Evolutionary conservation across 2,113 vertebrate species (phyloP), one percentile per base, ranked within the genome.

Genomic region (Typhlomys cinereus): DNA sequence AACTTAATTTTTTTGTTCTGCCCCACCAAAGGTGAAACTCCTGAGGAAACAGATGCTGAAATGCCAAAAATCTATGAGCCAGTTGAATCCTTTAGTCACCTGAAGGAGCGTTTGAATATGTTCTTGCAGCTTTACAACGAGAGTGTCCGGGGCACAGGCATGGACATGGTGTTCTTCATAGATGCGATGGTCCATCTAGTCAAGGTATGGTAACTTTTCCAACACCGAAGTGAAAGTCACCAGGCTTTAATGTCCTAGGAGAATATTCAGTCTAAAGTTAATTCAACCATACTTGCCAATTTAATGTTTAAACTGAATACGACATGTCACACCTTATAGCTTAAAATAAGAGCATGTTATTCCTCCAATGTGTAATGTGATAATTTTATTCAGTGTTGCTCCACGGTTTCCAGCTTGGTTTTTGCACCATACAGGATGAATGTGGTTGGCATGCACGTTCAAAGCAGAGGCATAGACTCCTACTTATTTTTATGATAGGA

Each of bases 161-260:
- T 99, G 98, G 99, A 99, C 92, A 97, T 99, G 98, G 99, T 99
- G 67, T 99, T 99, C 97, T 99, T 99, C 90, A 97, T 97, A 41
- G 99, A 99, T 93, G 99, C 99, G 4, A 99, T 99, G 99, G 96
- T 98, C 92, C 99, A 99, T 96, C 97, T 99, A 95, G 97, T 99
- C 87, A 99, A 99, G 99, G 99, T 99, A 98, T 34, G 4, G 81
- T 80, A 34, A 48, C 27, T 21, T 66, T 0, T 0, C 12, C 5
- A 27, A 41, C 52, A 5, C 7, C 3, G 7, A 39, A 73, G 59
- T 29, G 73, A 54, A 15, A 46, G 81, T 54, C 1, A 7, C 9
- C 83, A 82, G 57, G n/a, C 34, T 82, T 80, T 21, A 29, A 48
- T 85, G 25, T 87, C 78, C 84, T 88, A 29, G 46, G 64, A 85